Percentiles rank a stretch among this genome's conserved stretches.
phyloP scores from a whole-genome alignment of 1,140 invertebrate genomes.

The Asbolus verrucosus region DNA sequence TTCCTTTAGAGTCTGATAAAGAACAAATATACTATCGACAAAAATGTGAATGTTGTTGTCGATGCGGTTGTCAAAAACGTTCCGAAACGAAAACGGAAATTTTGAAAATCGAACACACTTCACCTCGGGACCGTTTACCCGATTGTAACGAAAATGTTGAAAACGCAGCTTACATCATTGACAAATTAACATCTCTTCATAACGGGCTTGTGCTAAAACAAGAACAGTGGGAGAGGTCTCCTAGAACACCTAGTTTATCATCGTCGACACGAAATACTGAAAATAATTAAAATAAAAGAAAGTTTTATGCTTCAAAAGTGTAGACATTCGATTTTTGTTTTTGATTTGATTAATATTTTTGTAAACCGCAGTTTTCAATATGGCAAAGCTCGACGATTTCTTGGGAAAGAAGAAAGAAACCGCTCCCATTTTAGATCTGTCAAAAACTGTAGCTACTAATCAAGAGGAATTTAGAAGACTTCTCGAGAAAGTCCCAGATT shows the following conservation, averaged over 20 bases:
- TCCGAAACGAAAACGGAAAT: slow-evolving; percentile 58
- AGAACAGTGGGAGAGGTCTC: slow-evolving; percentile 58
- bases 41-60: slow-evolving; percentile 58
- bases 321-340: slow-evolving; percentile 13
- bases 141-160: slow-evolving; percentile 37
- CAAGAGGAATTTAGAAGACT: slow-evolving; percentile 86
- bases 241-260: slow-evolving; percentile 65
- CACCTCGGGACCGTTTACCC: slow-evolving; percentile 53
- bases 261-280: slow-evolving; percentile 38
- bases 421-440: slow-evolving; percentile 85
- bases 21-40: slow-evolving; percentile 60
- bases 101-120: slow-evolving; percentile 59
- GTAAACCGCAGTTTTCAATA: slow-evolving; percentile 53
- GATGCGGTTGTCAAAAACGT: slow-evolving; percentile 58
- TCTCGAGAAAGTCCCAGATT: slow-evolving; percentile 88
- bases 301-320: slow-evolving; percentile 36
- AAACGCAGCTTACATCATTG: slow-evolving; percentile 47
- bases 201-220: slow-evolving; percentile 59
- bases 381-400: slow-evolving; percentile 84
- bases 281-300: slow-evolving; percentile 18
- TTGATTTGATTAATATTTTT: slow-evolving; percentile 1
- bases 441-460: slow-evolving; percentile 78
- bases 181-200: slow-evolving; percentile 55
- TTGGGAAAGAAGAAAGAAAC: slow-evolving; percentile 86
- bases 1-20: slow-evolving; percentile 61